Evolutionary conservation across 1,140 invertebrate species (phyloP).

Genomic region (Papilio helenus): DNA sequence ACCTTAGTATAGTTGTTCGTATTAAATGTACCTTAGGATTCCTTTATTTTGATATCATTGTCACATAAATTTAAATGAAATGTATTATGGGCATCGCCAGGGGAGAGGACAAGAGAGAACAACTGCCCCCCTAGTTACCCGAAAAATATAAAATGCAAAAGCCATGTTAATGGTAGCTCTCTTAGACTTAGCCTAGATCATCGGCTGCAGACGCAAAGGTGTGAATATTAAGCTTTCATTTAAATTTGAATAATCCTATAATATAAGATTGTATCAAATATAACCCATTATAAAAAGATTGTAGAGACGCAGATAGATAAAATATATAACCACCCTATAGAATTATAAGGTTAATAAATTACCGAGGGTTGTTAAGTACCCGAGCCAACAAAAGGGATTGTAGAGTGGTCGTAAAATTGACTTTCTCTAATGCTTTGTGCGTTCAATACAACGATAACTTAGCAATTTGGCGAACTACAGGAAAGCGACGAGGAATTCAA

Average conservation of each 20-base stretch:
- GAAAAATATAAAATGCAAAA: no score
- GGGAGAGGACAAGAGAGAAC: no score
- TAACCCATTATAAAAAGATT: neutral
- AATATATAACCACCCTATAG: neutral
- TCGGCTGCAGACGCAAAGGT: no score
- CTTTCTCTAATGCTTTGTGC: constrained; percentile 50
- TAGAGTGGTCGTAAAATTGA: constrained; percentile 51
- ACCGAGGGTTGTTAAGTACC: constrained; percentile 23
- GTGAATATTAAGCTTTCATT: neutral
- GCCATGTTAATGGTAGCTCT: no score
- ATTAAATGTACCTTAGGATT: neutral
- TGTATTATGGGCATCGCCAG: no score
- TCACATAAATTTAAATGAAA: no score
- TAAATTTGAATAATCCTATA: neutral
- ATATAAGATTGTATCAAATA: neutral
- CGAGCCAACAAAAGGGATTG: constrained; percentile 24
- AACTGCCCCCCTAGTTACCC: no score
- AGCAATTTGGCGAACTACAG: constrained; percentile 56
- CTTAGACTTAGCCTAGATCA: no score
- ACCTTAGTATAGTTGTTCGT: neutral
- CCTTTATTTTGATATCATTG: neutral
- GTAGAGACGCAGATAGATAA: neutral
- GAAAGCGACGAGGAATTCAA: constrained; percentile 47
- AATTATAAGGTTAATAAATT: constrained; percentile 19
- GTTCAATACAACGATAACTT: constrained; percentile 49